phyloP scores from a whole-genome alignment of 64 coral and sea anemone species.

The Montipora sp. region DNA sequence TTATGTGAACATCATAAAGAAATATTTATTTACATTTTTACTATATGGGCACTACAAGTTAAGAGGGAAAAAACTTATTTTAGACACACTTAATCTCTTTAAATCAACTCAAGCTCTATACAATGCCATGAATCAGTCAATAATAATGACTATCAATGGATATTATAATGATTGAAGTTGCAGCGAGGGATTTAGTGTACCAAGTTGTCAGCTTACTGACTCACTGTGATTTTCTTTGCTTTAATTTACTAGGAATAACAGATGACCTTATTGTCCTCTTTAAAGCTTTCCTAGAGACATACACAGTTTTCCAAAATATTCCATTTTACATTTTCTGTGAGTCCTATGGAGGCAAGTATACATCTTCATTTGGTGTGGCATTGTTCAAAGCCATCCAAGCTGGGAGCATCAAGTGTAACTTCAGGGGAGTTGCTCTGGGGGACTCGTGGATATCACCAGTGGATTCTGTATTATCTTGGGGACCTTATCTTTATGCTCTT shows the following conservation, averaged over 20 bases:
- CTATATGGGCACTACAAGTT: too few relatives aligned
- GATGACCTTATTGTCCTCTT: constrained; percentile 86
- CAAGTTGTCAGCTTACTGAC: too few relatives aligned
- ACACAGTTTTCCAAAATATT: constrained; percentile 77
- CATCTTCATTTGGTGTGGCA: constrained; percentile 91
- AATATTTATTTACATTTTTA: too few relatives aligned
- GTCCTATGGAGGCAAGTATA: constrained; percentile 99
- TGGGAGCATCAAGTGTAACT: constrained; percentile 75
- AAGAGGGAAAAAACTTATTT: too few relatives aligned
- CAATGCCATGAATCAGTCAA: too few relatives aligned
- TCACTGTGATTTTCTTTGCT: too few relatives aligned
- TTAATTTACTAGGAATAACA: constrained; percentile 75
- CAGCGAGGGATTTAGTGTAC: too few relatives aligned
- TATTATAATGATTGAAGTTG: too few relatives aligned
- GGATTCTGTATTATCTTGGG: constrained; percentile 94
- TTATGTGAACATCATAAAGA: too few relatives aligned
- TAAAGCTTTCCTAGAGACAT: constrained; percentile 78
- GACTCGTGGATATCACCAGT: constrained; percentile 99
- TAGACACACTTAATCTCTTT: too few relatives aligned
- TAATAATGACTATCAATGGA: too few relatives aligned
- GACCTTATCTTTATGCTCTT: constrained; percentile 87
- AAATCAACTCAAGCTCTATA: too few relatives aligned
- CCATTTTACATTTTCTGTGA: constrained; percentile 98
- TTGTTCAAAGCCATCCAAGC: constrained; percentile 74
- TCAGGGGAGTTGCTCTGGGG: constrained; percentile 88